phyloP scores from a whole-genome alignment of 2,888 invertebrate genomes.

The Morpho achilles region DNA sequence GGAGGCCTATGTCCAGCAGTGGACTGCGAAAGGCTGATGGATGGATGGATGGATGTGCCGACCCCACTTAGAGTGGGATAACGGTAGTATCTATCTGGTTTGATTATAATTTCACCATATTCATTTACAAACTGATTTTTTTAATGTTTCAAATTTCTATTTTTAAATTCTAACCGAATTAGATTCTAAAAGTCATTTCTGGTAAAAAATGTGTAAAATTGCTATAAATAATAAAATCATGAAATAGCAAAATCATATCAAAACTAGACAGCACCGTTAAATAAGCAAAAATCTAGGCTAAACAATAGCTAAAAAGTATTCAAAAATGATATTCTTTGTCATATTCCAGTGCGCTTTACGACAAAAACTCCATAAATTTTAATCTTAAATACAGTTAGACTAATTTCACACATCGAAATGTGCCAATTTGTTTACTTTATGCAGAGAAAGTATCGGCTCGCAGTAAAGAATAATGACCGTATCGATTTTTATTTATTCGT shows the following conservation, averaged over 20 bases:
- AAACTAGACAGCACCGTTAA: not conserved
- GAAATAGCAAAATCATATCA: too few species aligned
- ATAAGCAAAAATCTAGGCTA: not conserved
- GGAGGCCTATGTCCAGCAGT: too few species aligned
- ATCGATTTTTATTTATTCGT: slow-evolving; percentile 57
- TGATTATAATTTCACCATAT: too few species aligned
- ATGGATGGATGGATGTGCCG: too few species aligned
- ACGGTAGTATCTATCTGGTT: not conserved
- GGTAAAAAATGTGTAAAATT: not conserved
- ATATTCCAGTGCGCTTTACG: not conserved
- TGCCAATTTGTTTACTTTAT: slow-evolving; percentile 31
- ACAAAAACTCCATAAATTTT: slow-evolving; percentile 7
- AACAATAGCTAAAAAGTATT: not conserved
- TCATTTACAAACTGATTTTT: too few species aligned
- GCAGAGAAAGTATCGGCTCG: slow-evolving; percentile 33
- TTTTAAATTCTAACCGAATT: too few species aligned
- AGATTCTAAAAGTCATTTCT: not conserved
- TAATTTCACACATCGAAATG: slow-evolving; percentile 36
- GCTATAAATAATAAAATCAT: too few species aligned
- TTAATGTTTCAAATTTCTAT: too few species aligned
- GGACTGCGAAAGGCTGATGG: too few species aligned
- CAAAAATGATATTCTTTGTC: not conserved
- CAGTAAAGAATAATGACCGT: slow-evolving; percentile 40
- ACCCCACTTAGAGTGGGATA: too few species aligned
- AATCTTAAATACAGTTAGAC: slow-evolving; percentile 28